Evolutionary conservation across 2,113 vertebrate genomes (phyloP), one percentile per base, ranked within the genome.

Genomic region (Coreoperca whiteheadi): DNA sequence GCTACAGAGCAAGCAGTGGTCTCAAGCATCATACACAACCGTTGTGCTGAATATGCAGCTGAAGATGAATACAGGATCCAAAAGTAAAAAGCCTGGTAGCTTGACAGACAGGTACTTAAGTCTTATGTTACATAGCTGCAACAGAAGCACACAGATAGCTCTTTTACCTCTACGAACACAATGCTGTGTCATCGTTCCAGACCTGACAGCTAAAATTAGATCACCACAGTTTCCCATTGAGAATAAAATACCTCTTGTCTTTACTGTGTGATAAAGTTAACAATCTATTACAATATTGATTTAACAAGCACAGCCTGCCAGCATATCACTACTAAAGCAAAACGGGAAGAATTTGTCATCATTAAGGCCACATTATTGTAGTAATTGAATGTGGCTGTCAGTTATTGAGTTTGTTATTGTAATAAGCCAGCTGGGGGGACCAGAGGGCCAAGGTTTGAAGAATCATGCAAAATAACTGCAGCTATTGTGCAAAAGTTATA

Each of bases 131-230:
- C n/a, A n/a, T n/a, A n/a, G n/a, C 57, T 60, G 0, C 21, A 67
- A 71, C 39, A 74, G 63, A 57, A 30, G 25, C 67, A 43, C 67
- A 70, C 66, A 69, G 10, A 82, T 73, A 61, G 69, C 1, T 84
- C 16, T 34, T 75, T 74, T 25, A 65, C 57, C 67, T 64, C 59
- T 39, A 51, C 16, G 0, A 46, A 28, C 59, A 63, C 54, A 60
- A 30, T 43, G 41, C 30, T 73, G 70, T 81, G 70, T 81, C 80
- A 81, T 81, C 15, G 46, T 51, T 68, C 39, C 46, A 61, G 61
- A 76, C 21, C 57, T 60, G 57, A 59, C 61, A 63, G 63, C 77
- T 81, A 77, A 77, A 87, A 83, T 85, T 79, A 70, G 71, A 88
- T 59, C 20, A 30, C 56, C 37, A 46, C 68, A 30, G 25, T 80